These are phyloP conservation scores for Drosophila kohkoa DNA, from an alignment of 1,140 invertebrate genomes.

Conservation along the genomic window DNA sequence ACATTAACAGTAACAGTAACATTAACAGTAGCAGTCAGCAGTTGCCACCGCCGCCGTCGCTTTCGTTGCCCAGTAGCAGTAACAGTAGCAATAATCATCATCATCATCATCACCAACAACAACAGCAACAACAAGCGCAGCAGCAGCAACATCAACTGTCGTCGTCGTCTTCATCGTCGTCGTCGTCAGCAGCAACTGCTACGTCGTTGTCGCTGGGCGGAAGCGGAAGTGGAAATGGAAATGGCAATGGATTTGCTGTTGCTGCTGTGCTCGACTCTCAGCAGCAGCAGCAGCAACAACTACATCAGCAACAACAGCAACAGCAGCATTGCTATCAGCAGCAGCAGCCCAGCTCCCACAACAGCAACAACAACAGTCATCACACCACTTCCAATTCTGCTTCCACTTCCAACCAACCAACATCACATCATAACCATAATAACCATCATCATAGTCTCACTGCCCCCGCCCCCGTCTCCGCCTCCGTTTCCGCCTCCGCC, in stretches of 20 bases:
- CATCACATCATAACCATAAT: slow-evolving; percentile 56
- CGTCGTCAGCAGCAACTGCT: slow-evolving; percentile 42
- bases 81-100: slow-evolving; percentile 72
- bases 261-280: slow-evolving; percentile 48
- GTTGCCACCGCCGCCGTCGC: slow-evolving; percentile 26
- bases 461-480: slow-evolving; percentile 17
- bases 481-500: slow-evolving; percentile 32
- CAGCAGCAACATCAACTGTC: slow-evolving; percentile 21
- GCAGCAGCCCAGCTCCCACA: slow-evolving; percentile 36
- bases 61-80: slow-evolving; percentile 50
- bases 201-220: slow-evolving; percentile 56
- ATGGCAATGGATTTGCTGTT: slow-evolving; percentile 73
- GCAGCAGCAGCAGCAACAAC: slow-evolving; percentile 77
- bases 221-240: slow-evolving; percentile 83
- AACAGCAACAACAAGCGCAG: slow-evolving; percentile 40
- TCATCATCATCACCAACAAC: slow-evolving; percentile 60
- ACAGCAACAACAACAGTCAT: slow-evolving; percentile 75
- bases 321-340: slow-evolving; percentile 53
- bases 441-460: slow-evolving; percentile 56
- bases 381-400: slow-evolving; percentile 79
- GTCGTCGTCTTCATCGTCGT: slow-evolving; percentile 24
- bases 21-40: slow-evolving; percentile 57
- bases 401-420: slow-evolving; percentile 82
- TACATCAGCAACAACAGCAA: slow-evolving; percentile 39
- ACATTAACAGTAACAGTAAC: slow-evolving; percentile 44